Conservation (phyloP, 2,113 vertebrate species). For the Clarias magur region DNA sequence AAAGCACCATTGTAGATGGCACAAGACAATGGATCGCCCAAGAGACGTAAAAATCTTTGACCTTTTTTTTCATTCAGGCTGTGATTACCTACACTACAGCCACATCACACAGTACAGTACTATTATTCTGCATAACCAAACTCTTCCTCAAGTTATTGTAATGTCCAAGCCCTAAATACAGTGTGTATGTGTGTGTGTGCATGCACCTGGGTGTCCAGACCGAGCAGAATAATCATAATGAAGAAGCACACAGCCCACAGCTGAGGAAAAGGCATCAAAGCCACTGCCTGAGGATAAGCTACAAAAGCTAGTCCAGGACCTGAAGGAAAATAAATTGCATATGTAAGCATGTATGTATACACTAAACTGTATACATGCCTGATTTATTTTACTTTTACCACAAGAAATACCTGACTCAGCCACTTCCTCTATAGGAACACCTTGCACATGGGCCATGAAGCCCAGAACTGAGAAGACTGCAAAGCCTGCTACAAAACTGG, state of each 20-base stretch:
- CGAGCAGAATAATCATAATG: conserved; percentile 73
- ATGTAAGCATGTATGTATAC: neutral
- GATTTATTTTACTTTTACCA: neutral
- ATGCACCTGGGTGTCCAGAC: conserved; percentile 72
- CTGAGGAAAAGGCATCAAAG: conserved; percentile 76
- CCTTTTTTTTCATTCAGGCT: no score
- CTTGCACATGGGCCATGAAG: conserved; percentile 76
- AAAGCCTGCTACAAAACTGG: conserved; percentile 75
- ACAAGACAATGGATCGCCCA: neutral
- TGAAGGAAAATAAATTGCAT: conserved; percentile 36
- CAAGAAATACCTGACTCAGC: conserved; percentile 71
- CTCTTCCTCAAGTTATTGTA: neutral
- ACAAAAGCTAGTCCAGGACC: conserved; percentile 76
- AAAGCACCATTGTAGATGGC: neutral
- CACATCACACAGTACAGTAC: neutral
- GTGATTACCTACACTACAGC: no score
- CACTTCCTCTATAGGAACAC: conserved; percentile 68
- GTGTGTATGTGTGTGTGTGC: neutral
- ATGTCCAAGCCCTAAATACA: neutral
- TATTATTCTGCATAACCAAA: neutral
- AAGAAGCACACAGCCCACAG: conserved; percentile 76
- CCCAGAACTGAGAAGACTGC: conserved; percentile 77
- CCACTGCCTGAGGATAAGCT: conserved; percentile 73
- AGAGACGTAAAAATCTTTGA: no score
- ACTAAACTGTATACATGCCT: neutral